Base-by-base conservation (phyloP, 35 echinoderm and acorn worm species). In the Strongylocentrotus purpuratus region DNA sequence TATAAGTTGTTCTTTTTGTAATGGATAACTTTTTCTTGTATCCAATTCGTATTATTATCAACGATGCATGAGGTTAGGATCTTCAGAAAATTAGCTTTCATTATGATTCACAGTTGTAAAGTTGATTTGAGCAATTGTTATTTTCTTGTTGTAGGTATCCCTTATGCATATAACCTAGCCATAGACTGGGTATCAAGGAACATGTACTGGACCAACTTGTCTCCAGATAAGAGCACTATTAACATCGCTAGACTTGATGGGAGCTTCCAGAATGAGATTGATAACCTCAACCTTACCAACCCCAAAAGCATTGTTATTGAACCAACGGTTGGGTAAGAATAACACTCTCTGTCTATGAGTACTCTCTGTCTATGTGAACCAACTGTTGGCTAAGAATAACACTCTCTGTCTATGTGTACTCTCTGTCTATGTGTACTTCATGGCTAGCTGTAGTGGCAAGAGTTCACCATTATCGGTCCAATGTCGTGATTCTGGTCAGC, bases 111-210 rank as follows among this genome's bases (percentile, higher is more conserved):
- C 9, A 28, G 18, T 59, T 59, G 7, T 0, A 0, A 14, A 7
- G 20, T 25, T 71, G 25, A 78, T 78, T 78, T 28, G 8, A 78
- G 28, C 0, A 78, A 28, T 78, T 45, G 13, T 46, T 31, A 33
- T 45, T 35, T 5, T 89, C 10, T 17, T 15, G 5, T 89, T 46
- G 0, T 61, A 99, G 97, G 96, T 15, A 92, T 96, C 25, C 41
- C 95, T 11, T 94, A 99, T 93, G 93, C 95, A 46, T 94, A 95
- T 31, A 93, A 95, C 31, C 85, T 99, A 11, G 95, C 96, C 31
- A 97, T 98, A 46, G 97, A 98, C 86, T 97, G 97, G 97, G 94
- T 99, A 6, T 97, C 97, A 3, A 93, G 97, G 15, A 99, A 99
- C 61, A 95, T 99, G 94, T 99, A 99, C 47, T 99, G 97, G 97